These are phyloP conservation scores for Myripristis murdjan DNA, from an alignment of 2,797 vertebrate genomes.

Conservation along the genomic window DNA sequence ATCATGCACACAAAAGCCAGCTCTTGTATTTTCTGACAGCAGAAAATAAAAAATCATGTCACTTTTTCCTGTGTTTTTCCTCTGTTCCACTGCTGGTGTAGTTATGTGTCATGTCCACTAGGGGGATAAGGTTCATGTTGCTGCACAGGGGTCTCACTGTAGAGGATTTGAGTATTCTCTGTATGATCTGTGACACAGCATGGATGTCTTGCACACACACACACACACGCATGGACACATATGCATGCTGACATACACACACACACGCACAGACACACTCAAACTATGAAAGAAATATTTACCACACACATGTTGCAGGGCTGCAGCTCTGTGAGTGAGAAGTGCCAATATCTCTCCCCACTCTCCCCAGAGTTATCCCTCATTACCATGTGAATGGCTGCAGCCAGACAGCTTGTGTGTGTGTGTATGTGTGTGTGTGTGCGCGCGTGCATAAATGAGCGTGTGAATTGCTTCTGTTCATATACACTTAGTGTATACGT, in stretches of 20 bases:
- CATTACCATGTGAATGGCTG: conserved; percentile 59
- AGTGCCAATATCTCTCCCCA: conserved; percentile 36
- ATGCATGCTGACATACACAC: not conserved
- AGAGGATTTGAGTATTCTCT: conserved; percentile 3
- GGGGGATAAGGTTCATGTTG: conserved; percentile 69
- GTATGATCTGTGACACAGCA: conserved; percentile 3
- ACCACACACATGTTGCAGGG: conserved; percentile 36
- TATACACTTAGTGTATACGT: not conserved
- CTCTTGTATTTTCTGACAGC: too few species aligned
- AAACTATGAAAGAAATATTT: conserved; percentile 25
- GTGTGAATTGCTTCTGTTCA: not conserved
- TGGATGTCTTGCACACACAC: conserved; percentile 7
- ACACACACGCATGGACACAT: not conserved
- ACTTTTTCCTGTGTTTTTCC: not conserved
- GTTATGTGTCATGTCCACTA: conserved; percentile 68
- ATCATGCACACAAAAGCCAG: too few species aligned
- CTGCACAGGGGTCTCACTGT: not conserved
- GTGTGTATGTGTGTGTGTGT: conserved; percentile 6
- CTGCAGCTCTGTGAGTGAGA: conserved; percentile 47
- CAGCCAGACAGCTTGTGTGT: conserved; percentile 43
- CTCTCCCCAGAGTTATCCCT: conserved; percentile 47
- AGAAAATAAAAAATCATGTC: too few species aligned
- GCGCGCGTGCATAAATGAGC: not conserved
- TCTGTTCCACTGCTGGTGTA: conserved; percentile 42
- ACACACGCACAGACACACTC: not conserved